Evolutionary conservation across 2,888 invertebrate species (phyloP), one percentile per base, ranked within the genome.

Genomic region (Ennomos quercinarius): DNA sequence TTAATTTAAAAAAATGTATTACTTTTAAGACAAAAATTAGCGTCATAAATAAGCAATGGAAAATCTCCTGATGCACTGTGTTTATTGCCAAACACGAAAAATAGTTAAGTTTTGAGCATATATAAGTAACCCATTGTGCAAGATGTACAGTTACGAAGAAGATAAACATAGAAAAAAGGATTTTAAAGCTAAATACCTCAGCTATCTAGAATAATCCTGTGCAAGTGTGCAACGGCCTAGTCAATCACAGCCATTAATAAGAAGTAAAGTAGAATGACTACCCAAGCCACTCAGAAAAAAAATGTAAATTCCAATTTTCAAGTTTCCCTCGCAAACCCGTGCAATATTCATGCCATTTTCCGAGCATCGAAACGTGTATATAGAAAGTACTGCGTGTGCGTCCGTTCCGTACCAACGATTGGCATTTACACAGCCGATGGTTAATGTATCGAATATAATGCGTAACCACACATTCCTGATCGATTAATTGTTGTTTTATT

Each of bases 321-420:
- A 61, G 46, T 61, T 67, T 66, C 54, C 49, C 58, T 64, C 43
- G 48, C 57, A 63, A 58, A 55, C 48, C 53, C 9, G 60, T 51
- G 47, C 55, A 63, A 49, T 63, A 64, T 67, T 66, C 57, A 57
- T 70, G 66, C 63, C 39, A 64, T 69, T 71, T 70, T 66, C 52
- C 57, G 11, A 43, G 46, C 57, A 55, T 56, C 59, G 54, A 59
- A 49, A 38, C 49, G 42, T 56, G 48, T 51, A 47, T 66, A 87
- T 89, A 86, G 91, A 91, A 91, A 91, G 91, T 86, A 63, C 70
- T 69, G 76, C 77, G 73, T 74, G 78, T 75, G 72, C 80, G 77
- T 74, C 71, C 80, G 88, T 86, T 83, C 80, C 88, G 81, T 72
- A 70, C 80, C 77, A 86, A 72, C 70, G 89, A 78, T 78, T 82